Evolutionary conservation across 2,797 vertebrate genomes (phyloP), one percentile per base, ranked within the genome.

Genomic region (Rhinella marina): DNA sequence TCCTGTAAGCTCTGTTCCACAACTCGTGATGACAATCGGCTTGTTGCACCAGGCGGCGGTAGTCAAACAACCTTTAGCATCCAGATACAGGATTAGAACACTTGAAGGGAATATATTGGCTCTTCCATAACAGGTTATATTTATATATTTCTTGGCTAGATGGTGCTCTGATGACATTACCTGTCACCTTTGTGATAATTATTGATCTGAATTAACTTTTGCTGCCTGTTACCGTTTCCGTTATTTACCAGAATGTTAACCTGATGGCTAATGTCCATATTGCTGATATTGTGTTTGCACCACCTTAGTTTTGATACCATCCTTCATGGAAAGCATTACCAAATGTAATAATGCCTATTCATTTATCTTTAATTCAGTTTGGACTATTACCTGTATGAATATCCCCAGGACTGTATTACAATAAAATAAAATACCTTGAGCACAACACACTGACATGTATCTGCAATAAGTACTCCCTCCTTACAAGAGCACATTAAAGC

Each of bases 1-100:
- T 82, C 87, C 57, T 81, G 25, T 75, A 84, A 88, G 25, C 21
- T 21, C n/a, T 79, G 25, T 73, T 88, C 41, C 25, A n/a, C 25
- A 77, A 48, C 29, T 25, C 10, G 19, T 82, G 72, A 84, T 61
- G 29, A 23, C 64, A 83, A 32, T 12, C 25, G 61, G n/a, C 62
- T 88, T 84, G 52, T 27, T 59, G 62, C 62, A 84, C 32, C 82
- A 88, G 59, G 27, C 57, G 64, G 29, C 0, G 3, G 6, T 29
- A 77, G 62, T 25, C 66, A 41, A 41, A 87, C 23, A 68, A 66
- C 61, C 70, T 19, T 17, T 2, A 41, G 16, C 8, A 41, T 72
- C n/a, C 68, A 76, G 9, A 48, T 73, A 10, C 32, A 73, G 25
- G 27, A 8, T 41, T 72, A 19, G 8, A 72, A 41, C 1, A 14